Percentiles rank a stretch among this genome's conserved stretches.
Conservation (phyloP, 2,113 vertebrate genomes). For the Zosterops lateralis region DNA sequence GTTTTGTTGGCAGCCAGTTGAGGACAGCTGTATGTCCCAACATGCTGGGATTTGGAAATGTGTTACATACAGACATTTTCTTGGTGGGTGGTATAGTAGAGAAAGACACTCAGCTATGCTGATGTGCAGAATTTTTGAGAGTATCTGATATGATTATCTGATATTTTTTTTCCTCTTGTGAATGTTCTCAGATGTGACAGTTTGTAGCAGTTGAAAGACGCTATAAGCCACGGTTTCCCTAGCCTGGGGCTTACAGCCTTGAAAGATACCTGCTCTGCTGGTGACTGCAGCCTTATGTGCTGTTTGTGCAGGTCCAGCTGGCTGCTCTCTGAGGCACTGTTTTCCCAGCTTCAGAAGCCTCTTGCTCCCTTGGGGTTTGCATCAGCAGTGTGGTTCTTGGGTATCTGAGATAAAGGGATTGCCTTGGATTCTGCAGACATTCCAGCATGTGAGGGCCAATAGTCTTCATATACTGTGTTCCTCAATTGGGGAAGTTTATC, state of each 20-base stretch:
- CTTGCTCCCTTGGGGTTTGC: background rate
- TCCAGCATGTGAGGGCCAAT: background rate
- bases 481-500: background rate
- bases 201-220: background rate
- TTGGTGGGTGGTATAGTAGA: background rate
- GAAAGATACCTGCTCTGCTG: background rate
- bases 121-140: background rate
- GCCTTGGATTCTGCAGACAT: background rate
- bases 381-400: background rate
- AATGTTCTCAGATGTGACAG: background rate
- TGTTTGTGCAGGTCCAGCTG: background rate
- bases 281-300: background rate
- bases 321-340: background rate
- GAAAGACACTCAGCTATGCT: background rate
- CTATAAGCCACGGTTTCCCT: background rate
- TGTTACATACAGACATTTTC: background rate
- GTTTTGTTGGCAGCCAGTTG: background rate
- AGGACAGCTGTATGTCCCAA: background rate
- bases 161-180: background rate
- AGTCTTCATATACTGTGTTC: background rate
- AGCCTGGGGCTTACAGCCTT: background rate
- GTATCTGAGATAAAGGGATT: background rate
- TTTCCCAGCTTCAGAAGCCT: background rate
- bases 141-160: background rate
- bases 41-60: background rate